phyloP scores from a whole-genome alignment of 2,888 invertebrate species.

The Stictocephala bisonia region DNA sequence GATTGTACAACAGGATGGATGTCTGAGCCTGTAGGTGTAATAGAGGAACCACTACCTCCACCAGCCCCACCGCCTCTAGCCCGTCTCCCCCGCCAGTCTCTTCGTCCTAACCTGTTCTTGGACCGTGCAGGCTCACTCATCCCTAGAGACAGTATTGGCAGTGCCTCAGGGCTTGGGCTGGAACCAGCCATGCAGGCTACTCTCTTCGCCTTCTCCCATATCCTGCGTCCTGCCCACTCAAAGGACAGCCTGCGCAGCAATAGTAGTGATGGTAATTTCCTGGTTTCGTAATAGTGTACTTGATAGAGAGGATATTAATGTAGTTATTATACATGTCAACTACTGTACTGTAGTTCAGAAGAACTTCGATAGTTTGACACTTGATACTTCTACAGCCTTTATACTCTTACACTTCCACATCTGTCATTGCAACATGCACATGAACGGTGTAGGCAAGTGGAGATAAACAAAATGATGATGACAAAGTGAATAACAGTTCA shows the following conservation, averaged over 20 bases:
- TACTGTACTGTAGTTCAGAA: no score
- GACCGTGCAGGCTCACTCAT: slow-evolving; percentile 54
- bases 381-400: no score
- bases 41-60: slow-evolving; percentile 52
- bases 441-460: no score
- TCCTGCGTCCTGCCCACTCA: slow-evolving; percentile 62
- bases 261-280: slow-evolving; percentile 59
- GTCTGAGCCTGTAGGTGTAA: slow-evolving; percentile 41
- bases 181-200: slow-evolving; percentile 62
- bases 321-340: no score
- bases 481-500: no score
- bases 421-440: no score
- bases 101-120: slow-evolving; percentile 46
- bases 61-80: slow-evolving; percentile 52
- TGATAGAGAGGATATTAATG: no score
- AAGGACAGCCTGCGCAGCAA: slow-evolving; percentile 62
- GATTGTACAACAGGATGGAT: slow-evolving; percentile 62
- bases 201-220: slow-evolving; percentile 61
- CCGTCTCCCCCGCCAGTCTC: slow-evolving; percentile 44
- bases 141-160: slow-evolving; percentile 58
- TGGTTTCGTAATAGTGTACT: no score
- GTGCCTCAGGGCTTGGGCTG: slow-evolving; percentile 60
- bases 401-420: no score
- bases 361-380: no score
- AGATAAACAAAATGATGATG: no score